Evolutionary conservation across 92 coral and sea anemone genomes (phyloP).

Genomic region (Zoanthus solanderi): DNA sequence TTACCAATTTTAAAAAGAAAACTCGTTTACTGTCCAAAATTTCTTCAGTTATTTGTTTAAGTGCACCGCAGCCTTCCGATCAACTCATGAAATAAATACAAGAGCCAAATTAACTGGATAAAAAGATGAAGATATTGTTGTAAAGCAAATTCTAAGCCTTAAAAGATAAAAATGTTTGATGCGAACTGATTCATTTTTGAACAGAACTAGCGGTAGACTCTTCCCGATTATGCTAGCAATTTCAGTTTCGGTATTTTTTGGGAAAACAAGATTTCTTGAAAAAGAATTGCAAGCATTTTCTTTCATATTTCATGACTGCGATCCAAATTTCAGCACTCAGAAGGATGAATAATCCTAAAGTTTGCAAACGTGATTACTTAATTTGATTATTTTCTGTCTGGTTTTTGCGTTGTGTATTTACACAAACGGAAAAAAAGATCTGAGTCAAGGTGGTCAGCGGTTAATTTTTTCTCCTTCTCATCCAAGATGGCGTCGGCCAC

Average conservation of each 20-base stretch:
- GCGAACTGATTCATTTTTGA: too few species aligned
- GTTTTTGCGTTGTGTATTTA: constrained; percentile 1
- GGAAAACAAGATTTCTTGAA: background rate
- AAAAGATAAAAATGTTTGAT: too few species aligned
- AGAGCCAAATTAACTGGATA: too few species aligned
- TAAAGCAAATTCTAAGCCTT: too few species aligned
- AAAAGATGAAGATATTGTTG: too few species aligned
- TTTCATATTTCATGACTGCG: background rate
- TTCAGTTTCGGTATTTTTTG: background rate
- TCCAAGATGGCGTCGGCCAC: constrained; percentile 40
- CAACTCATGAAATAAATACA: too few species aligned
- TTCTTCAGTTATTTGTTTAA: too few species aligned
- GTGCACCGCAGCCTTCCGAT: too few species aligned
- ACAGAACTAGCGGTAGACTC: background rate
- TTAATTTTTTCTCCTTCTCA: constrained; percentile 23
- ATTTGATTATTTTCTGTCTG: background rate
- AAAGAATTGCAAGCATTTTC: background rate
- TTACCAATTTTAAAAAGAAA: too few species aligned
- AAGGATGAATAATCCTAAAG: too few species aligned
- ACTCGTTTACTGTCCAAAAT: too few species aligned
- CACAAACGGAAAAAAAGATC: constrained; percentile 19
- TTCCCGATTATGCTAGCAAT: background rate
- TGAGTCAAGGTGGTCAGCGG: background rate
- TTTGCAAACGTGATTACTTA: background rate
- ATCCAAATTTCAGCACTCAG: background rate